Conservation (phyloP, 2,113 vertebrate species). For the Gopherus evgoodei region DNA sequence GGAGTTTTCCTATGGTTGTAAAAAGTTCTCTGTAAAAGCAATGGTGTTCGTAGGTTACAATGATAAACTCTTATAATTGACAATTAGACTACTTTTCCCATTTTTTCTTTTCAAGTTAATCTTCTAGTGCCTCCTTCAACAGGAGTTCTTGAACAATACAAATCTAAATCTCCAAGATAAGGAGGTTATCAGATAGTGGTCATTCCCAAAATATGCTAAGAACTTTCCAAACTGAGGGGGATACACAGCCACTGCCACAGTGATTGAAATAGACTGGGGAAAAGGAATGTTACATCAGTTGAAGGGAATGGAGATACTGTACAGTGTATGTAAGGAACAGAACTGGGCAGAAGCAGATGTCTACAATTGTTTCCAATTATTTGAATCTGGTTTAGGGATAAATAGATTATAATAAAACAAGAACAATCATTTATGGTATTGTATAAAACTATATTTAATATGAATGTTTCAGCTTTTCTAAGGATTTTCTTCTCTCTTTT, state of each 20-base stretch:
- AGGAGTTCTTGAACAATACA: not conserved
- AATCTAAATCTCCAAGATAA: not conserved
- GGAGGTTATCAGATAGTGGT: rapidly evolving
- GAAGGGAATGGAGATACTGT: not conserved
- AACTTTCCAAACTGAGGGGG: rapidly evolving
- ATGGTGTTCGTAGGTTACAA: not conserved
- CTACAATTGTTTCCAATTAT: not conserved
- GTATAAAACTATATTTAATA: not conserved
- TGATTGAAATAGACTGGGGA: not conserved
- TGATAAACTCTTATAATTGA: not conserved
- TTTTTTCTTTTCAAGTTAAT: not conserved
- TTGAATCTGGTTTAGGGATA: not conserved
- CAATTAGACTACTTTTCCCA: not conserved
- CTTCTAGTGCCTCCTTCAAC: not conserved
- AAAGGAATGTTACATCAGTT: not conserved
- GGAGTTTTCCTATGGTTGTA: not conserved
- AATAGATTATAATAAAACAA: not conserved
- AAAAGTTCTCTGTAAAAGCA: not conserved
- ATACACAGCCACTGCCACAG: not conserved
- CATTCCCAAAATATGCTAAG: not conserved
- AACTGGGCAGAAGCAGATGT: not conserved
- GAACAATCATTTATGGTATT: not conserved
- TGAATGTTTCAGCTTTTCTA: not conserved
- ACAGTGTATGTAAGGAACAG: rapidly evolving
- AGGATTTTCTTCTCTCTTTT: not conserved